These are phyloP conservation scores for Callimorpha dominula DNA, from an alignment of 2,888 invertebrate species.

Conservation along the genomic window DNA sequence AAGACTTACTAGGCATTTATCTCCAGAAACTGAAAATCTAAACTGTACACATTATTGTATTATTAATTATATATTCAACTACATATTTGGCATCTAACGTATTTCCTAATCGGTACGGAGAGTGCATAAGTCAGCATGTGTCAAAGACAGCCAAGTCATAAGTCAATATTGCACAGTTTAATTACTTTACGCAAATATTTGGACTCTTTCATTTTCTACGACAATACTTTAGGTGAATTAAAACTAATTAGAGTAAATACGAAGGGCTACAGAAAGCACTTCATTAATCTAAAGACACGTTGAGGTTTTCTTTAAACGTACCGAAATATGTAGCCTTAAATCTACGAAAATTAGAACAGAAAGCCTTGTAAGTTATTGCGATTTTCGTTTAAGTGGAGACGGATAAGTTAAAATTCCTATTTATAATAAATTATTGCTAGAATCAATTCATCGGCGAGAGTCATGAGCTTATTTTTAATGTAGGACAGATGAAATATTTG, in stretches of 20 bases:
- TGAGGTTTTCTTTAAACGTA: constrained; percentile 25
- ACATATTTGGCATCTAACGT: constrained; percentile 51
- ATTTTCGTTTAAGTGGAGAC: constrained; percentile 47
- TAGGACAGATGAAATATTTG: constrained; percentile 5
- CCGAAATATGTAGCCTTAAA: constrained; percentile 51
- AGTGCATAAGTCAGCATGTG: constrained; percentile 59
- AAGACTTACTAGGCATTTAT: constrained; percentile 34
- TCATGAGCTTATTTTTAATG: constrained; percentile 20
- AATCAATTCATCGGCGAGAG: constrained; percentile 38
- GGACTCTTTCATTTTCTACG: constrained; percentile 36
- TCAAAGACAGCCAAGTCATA: constrained; percentile 61
- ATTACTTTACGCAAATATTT: constrained; percentile 45
- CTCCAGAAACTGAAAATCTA: constrained; percentile 30
- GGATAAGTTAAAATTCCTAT: constrained; percentile 39
- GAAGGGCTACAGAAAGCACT: constrained; percentile 11
- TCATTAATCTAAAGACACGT: constrained; percentile 18
- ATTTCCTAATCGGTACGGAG: constrained; percentile 56
- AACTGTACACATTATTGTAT: constrained; percentile 30
- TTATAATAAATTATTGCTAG: constrained; percentile 46
- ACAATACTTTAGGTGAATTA: constrained; percentile 4
- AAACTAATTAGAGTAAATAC: constrained; percentile 19
- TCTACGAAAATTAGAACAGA: constrained; percentile 50
- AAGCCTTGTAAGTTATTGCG: constrained; percentile 49
- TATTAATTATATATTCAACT: constrained; percentile 39
- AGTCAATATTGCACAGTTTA: constrained; percentile 62